A percentile compares a stretch with the other conserved stretches of the same genome.
These are phyloP conservation scores for Lonchura striata DNA, from an alignment of 2,113 vertebrate genomes.

Conservation along the genomic window DNA sequence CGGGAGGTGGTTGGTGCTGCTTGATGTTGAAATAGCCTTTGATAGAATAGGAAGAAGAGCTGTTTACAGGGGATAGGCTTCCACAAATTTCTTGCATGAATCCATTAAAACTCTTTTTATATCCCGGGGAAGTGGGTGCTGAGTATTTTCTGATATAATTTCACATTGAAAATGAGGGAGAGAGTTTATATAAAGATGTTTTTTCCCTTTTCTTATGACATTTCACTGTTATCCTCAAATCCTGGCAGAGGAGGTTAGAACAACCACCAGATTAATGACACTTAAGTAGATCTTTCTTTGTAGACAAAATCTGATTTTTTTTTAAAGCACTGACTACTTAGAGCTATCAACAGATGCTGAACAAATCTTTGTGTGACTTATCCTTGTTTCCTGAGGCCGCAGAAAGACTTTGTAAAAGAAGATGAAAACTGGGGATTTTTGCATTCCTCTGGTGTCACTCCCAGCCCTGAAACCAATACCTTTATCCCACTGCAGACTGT, in stretches of 20 bases:
- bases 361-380: neutral
- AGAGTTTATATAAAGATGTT: neutral
- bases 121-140: neutral
- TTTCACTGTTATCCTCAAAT: neutral
- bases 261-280: neutral
- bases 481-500: neutral
- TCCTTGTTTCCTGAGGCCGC: neutral
- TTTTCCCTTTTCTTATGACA: neutral
- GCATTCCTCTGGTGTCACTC: neutral
- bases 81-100: neutral
- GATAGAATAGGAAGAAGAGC: neutral
- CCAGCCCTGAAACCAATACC: neutral
- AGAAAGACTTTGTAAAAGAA: neutral
- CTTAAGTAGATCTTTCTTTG: neutral
- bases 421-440: neutral
- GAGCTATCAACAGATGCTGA: neutral
- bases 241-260: neutral
- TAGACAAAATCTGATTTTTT: neutral
- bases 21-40: constrained; percentile 44
- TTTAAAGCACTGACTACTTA: neutral
- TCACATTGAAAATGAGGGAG: neutral
- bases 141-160: neutral
- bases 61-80: neutral
- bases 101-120: constrained; percentile 3
- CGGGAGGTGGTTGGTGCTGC: constrained; percentile 9